A percentile compares a stretch with the other conserved stretches of the same genome.
Conservation (phyloP, 1,140 invertebrate species). For the Macrobrachium rosenbergii region DNA sequence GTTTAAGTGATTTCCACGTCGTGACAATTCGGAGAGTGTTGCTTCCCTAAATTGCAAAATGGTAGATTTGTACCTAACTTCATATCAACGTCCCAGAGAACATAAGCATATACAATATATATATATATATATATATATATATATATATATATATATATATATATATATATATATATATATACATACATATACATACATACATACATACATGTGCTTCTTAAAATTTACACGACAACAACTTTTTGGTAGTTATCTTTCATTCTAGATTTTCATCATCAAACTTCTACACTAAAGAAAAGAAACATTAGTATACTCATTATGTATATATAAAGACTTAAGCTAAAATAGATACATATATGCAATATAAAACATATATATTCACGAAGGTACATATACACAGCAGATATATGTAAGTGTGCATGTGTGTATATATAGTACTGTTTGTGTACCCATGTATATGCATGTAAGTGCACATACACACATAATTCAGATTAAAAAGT, state of each 20-base stretch:
- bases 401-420: background rate
- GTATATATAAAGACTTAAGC: no score
- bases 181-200: no score
- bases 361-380: conserved; percentile 3
- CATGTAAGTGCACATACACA: background rate
- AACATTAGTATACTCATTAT: no score
- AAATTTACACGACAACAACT: no score
- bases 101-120: background rate
- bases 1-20: no score
- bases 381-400: background rate
- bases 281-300: no score
- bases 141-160: conserved; percentile 20
- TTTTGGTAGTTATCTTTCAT: no score
- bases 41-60: no score
- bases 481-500: background rate
- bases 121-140: conserved; percentile 22
- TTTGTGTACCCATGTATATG: conserved; percentile 16
- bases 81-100: background rate
- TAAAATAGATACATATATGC: background rate
- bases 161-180: conserved; percentile 2
- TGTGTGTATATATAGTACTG: background rate
- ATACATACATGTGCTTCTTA: background rate
- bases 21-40: no score
- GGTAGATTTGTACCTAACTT: no score
- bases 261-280: no score